Evolutionary conservation across 1,140 invertebrate species (phyloP).

Genomic region (Drosophila carrolli): DNA sequence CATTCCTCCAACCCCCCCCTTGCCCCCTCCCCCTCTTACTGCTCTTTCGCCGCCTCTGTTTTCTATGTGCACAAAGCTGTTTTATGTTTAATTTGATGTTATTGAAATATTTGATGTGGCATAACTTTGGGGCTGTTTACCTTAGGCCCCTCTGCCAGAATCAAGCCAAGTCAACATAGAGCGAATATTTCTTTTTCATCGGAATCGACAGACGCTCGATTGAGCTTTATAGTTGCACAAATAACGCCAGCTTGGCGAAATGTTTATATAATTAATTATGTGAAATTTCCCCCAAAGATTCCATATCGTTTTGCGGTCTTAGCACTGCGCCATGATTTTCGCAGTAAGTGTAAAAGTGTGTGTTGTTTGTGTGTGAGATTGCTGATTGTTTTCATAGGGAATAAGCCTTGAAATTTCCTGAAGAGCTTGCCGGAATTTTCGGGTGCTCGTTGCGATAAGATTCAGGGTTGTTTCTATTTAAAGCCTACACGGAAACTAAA

Average conservation of each 20-base stretch:
- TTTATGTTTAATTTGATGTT: constrained; percentile 60
- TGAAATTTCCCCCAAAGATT: constrained; percentile 34
- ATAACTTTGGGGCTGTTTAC: constrained; percentile 42
- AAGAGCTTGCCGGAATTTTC: not conserved
- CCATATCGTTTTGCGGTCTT: constrained; percentile 33
- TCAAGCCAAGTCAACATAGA: constrained; percentile 16
- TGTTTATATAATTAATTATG: constrained; percentile 49
- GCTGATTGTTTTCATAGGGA: constrained; percentile 9
- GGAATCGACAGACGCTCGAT: constrained; percentile 36
- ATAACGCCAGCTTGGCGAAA: constrained; percentile 15
- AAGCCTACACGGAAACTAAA: not conserved
- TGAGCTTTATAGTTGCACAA: constrained; percentile 44
- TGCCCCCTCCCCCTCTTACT: not conserved
- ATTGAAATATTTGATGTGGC: constrained; percentile 65
- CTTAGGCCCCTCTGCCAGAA: constrained; percentile 1
- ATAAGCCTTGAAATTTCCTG: not conserved
- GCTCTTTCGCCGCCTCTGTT: not conserved
- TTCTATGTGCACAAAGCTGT: constrained; percentile 19
- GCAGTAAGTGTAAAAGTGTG: not conserved
- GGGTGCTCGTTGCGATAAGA: not conserved
- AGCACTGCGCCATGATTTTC: constrained; percentile 5
- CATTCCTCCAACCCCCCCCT: constrained; percentile 10
- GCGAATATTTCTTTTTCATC: constrained; percentile 22
- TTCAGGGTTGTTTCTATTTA: not conserved
- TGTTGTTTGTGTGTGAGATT: not conserved